Base-by-base conservation (phyloP, 2,113 vertebrate genomes). In the Dendropsophus ebraccatus region DNA sequence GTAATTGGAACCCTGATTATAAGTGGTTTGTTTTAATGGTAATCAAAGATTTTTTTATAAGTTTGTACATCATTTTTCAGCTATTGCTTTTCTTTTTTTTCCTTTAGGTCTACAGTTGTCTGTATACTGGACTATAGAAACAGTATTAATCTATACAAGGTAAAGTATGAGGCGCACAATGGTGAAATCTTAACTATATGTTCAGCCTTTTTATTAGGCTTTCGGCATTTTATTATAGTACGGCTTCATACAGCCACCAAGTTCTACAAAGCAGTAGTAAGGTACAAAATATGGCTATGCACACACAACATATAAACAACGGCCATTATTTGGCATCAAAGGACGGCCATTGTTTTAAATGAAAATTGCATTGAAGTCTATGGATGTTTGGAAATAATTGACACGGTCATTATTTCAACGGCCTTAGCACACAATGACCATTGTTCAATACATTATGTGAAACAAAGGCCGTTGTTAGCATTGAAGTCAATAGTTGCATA, bases 1-100 rank as follows among this genome's bases (percentile, higher is more conserved):
- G 85, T 87, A 87, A 87, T 87, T 87, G 85, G 85, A 87, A 87
- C 25, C 28, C 81, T 86, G 84, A 86, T 86, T 86, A 86, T 80
- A 86, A 86, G 77, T 54, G 77, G 78, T 73, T 86, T 87, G 78
- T 87, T 87, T 87, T 87, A 81, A 87, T 80, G 67, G 85, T 87
- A 87, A 87, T 81, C 69, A 87, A 81, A 87, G 85, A 35, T 70
- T 86, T 86, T 37, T 58, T 85, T 79, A 41, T 69, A 78, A 21
- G 62, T 74, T 87, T 87, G 85, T 69, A 52, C 78, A 87, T 81
- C 41, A 81, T 87, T 74, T 87, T 87, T 87, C 77, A 87, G 41
- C 69, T 87, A 54, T 49, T 85, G 41, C 23, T 74, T 86, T 75
- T 73, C 49, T 75, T 86, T 75, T 73, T 30, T 75, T 73, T 58